Conservation (phyloP, 2,113 vertebrate species). For the Pluvianellus socialis region DNA sequence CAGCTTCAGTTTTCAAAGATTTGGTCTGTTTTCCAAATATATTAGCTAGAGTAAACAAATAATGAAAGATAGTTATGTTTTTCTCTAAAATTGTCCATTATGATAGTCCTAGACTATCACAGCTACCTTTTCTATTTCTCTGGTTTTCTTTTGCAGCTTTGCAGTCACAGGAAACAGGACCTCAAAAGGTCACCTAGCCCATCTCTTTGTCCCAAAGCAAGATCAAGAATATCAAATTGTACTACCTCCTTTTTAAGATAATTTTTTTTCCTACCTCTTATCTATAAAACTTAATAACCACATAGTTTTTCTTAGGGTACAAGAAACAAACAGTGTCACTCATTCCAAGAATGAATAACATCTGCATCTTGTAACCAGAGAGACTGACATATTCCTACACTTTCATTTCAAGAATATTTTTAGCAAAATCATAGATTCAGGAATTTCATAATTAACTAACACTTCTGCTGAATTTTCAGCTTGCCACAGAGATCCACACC, state of each 20-base stretch:
- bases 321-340: not conserved
- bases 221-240: not conserved
- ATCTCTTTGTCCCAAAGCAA: not conserved
- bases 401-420: constrained; percentile 17
- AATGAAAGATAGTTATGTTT: not conserved
- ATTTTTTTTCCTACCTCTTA: not conserved
- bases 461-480: constrained; percentile 2
- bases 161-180: not conserved
- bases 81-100: not conserved
- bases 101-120: not conserved
- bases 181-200: not conserved
- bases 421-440: constrained; percentile 15
- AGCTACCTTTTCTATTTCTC: not conserved
- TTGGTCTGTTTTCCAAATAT: not conserved
- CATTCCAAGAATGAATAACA: not conserved
- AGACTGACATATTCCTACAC: not conserved
- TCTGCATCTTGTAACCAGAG: not conserved
- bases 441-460: constrained; percentile 23
- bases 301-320: not conserved
- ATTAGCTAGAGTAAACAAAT: not conserved
- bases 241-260: not conserved
- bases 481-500: not conserved
- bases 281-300: not conserved
- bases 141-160: not conserved
- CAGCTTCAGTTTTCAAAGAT: not conserved